These are phyloP conservation scores for Nilaparvata lugens DNA, from an alignment of 1,140 invertebrate genomes.

Conservation along the genomic window DNA sequence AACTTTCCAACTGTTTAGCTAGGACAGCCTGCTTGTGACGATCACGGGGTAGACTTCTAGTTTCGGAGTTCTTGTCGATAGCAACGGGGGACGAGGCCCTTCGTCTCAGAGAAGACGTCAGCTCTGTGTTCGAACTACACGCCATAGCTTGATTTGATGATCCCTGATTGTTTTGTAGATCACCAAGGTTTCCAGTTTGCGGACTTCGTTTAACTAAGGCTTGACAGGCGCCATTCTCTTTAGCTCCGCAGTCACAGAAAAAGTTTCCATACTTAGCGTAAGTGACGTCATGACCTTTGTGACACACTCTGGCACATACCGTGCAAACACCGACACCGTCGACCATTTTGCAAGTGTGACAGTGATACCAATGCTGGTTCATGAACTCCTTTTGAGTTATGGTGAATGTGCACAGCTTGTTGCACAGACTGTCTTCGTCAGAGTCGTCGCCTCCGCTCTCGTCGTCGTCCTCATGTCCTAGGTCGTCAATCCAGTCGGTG, in stretches of 20 bases:
- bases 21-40: conserved; percentile 43
- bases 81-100: conserved; percentile 59
- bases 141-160: conserved; percentile 24
- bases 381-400: conserved; percentile 96
- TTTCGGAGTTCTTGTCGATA: conserved; percentile 37
- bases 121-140: conserved; percentile 26
- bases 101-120: conserved; percentile 55
- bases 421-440: conserved; percentile 86
- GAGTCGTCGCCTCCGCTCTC: conserved; percentile 89
- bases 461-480: conserved; percentile 71
- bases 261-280: conserved; percentile 98
- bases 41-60: conserved; percentile 32
- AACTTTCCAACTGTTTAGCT: conserved; percentile 41
- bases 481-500: conserved; percentile 74
- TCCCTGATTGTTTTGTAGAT: background rate
- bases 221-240: conserved; percentile 70
- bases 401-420: conserved; percentile 94
- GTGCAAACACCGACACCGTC: conserved; percentile 96
- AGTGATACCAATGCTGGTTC: conserved; percentile 97
- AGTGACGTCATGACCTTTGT: conserved; percentile 91
- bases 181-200: conserved; percentile 34
- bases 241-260: conserved; percentile 97
- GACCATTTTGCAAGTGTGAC: conserved; percentile 96
- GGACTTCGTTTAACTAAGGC: conserved; percentile 65
- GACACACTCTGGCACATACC: conserved; percentile 93